Base-by-base conservation (phyloP, 2,797 vertebrate genomes). In the Malacoraja senta region DNA sequence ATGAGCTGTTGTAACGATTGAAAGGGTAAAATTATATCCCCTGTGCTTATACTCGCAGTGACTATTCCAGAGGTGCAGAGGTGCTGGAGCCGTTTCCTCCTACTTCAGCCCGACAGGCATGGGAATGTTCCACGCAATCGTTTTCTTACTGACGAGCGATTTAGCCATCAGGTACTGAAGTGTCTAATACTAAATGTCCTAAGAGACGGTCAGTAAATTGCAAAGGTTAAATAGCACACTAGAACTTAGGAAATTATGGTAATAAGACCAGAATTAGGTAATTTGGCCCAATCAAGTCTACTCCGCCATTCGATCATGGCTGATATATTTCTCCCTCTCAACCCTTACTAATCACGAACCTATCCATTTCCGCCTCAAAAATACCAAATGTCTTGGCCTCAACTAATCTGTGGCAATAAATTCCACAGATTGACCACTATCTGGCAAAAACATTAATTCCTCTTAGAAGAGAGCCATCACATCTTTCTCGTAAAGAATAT, bases 41-140 rank as follows among this genome's bases (percentile, higher is more conserved):
- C 63, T 53, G 1, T 83, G 12, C 93, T 72, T 9, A 15, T 81
- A 93, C 93, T 71, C 24, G 94, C 63, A 0, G 0, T 93, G 61
- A 4, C 92, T 74, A 6, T 71, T 44, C 93, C 93, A 78, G 93
- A 94, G 93, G 74, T 94, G 26, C 77, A 93, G 76, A 94, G 63
- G 72, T 93, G 35, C n/a, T 94, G 94, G 94, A 93, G 58, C 2
- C 9, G 78, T 4, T 94, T 86, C 65, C 93, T 93, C 26, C 79
- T 93, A 21, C 65, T 94, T 38, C 78, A 94, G 3, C 84, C 63
- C 65, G 9, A 93, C 79, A 3, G 76, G 93, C 93, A 94, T 8
- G 93, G 94, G 94, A 94, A 93, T 0, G 0, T 80, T 10, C 93
- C 90, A 72, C 91, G 63, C 44, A 72, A 0, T 24, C 24, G 32